Evolutionary conservation across 2,888 invertebrate species (phyloP).

Genomic region (Rotaria sp.): DNA sequence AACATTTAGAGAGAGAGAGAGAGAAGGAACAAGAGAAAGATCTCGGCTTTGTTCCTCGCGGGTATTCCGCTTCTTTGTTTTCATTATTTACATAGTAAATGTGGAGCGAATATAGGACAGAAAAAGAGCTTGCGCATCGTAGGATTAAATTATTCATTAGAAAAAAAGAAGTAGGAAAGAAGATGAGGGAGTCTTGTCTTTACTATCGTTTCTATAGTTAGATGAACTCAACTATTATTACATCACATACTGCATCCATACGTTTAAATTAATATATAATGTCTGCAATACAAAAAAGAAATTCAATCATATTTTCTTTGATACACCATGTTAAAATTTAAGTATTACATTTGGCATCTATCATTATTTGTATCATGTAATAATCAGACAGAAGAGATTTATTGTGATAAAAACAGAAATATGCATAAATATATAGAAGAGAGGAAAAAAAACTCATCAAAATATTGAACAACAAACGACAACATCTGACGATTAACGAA

Average conservation of each 20-base stretch:
- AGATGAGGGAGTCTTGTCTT: background rate
- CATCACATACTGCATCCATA: background rate
- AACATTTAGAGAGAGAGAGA: background rate
- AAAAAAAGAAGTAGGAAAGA: background rate
- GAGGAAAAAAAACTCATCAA: background rate
- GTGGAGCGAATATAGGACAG: background rate
- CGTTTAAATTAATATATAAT: background rate
- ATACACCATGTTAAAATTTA: background rate
- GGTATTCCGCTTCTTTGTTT: slow-evolving; percentile 14
- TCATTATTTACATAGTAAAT: slow-evolving; percentile 12
- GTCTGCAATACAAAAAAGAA: background rate
- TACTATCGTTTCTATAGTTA: background rate
- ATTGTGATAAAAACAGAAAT: background rate
- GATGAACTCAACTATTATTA: background rate
- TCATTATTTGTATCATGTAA: slow-evolving; percentile 11
- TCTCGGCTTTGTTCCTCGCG: slow-evolving; percentile 14
- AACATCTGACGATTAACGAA: slow-evolving; percentile 14
- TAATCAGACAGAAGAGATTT: background rate
- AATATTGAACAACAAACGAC: slow-evolving; percentile 15
- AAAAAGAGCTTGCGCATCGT: slow-evolving; percentile 3
- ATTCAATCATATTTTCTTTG: background rate
- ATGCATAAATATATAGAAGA: background rate
- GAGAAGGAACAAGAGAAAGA: background rate
- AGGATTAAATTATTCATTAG: slow-evolving; percentile 20
- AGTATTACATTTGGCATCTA: background rate